These are phyloP conservation scores for Mus caroli DNA, from an alignment of 2,797 vertebrate genomes.

Conservation along the genomic window DNA sequence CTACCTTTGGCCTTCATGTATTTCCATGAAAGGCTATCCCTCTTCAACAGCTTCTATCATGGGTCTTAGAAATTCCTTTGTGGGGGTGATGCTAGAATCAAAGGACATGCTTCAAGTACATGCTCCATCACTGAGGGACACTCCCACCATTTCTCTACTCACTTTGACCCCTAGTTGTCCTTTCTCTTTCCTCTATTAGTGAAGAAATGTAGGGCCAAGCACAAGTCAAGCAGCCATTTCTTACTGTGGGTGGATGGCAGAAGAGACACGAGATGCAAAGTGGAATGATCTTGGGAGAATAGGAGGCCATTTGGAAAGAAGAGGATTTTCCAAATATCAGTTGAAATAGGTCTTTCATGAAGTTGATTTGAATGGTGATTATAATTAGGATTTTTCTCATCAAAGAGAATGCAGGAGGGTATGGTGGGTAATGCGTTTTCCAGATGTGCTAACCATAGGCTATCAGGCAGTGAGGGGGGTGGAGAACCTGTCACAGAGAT, in stretches of 20 bases:
- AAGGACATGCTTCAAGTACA: neutral
- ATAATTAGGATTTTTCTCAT: neutral
- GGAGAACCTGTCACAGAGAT: neutral
- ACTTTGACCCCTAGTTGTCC: neutral
- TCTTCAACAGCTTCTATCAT: neutral
- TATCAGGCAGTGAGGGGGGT: neutral
- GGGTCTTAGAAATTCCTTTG: neutral
- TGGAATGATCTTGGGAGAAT: conserved; percentile 69
- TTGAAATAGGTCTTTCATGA: conserved; percentile 57
- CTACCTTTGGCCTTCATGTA: neutral
- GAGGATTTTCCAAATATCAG: conserved; percentile 71
- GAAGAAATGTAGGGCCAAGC: neutral
- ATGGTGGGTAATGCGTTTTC: neutral
- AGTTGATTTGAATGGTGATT: conserved; percentile 39
- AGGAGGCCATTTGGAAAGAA: conserved; percentile 74
- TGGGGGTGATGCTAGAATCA: neutral
- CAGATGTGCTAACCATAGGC: conserved; percentile 19
- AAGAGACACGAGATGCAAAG: conserved; percentile 48
- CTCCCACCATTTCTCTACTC: neutral
- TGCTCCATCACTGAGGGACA: neutral
- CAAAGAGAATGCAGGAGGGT: neutral
- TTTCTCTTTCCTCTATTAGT: neutral
- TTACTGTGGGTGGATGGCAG: neutral
- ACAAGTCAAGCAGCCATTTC: conserved; percentile 9
- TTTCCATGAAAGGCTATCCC: neutral